Percentiles rank a stretch among this genome's conserved stretches.
Evolutionary conservation across 2,797 vertebrate species (phyloP).

Genomic region (Aldrovandia affinis): DNA sequence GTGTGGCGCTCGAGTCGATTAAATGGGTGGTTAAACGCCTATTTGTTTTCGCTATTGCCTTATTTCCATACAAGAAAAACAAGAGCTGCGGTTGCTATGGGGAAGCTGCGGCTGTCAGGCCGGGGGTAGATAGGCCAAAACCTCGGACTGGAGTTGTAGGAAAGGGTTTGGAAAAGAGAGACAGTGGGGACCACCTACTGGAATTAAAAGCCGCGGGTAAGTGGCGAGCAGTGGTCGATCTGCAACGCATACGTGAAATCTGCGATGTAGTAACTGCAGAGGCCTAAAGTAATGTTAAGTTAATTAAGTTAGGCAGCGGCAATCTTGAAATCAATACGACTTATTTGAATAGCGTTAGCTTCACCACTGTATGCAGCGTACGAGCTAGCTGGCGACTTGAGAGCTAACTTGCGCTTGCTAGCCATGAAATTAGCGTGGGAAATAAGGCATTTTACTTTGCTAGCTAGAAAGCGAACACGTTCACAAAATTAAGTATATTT

Average conservation of each 20-base stretch:
- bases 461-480: too few species aligned
- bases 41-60: not conserved
- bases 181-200: not conserved
- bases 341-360: not conserved
- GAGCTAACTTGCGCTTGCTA: constrained; percentile 18
- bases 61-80: constrained; percentile 44
- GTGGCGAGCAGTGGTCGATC: constrained; percentile 14
- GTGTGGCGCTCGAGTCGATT: not conserved
- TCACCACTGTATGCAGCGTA: too few species aligned
- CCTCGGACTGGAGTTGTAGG: constrained; percentile 38
- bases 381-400: too few species aligned
- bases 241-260: constrained; percentile 28
- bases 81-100: constrained; percentile 43
- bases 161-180: not conserved
- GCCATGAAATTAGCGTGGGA: not conserved
- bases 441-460: too few species aligned
- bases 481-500: too few species aligned
- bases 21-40: constrained; percentile 32
- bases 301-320: not conserved
- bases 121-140: constrained; percentile 41
- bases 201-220: constrained; percentile 41
- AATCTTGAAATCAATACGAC: too few species aligned
- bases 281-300: constrained; percentile 6
- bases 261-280: constrained; percentile 36
- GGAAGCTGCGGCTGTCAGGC: constrained; percentile 46